phyloP scores from a whole-genome alignment of 2,888 invertebrate genomes.

The Nymphalis urticae region DNA sequence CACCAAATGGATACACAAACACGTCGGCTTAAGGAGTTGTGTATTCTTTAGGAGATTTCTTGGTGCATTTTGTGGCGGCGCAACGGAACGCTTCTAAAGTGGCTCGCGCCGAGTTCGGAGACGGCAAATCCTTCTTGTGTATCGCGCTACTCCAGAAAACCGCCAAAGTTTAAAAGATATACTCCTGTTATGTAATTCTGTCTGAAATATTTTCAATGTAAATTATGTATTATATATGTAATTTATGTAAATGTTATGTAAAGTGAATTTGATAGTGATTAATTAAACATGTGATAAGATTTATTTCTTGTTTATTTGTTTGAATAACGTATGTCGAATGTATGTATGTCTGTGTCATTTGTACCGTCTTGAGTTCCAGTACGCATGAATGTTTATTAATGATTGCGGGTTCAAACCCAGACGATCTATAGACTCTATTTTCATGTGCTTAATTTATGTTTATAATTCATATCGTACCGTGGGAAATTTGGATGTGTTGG shows the following conservation, averaged over 20 bases:
- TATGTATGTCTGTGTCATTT: too few species aligned
- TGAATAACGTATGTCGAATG: too few species aligned
- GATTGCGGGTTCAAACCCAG: too few species aligned
- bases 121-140: constrained; percentile 56
- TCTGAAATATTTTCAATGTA: background rate
- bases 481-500: too few species aligned
- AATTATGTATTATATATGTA: too few species aligned
- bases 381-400: too few species aligned
- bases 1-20: constrained; percentile 67
- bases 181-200: constrained; percentile 12
- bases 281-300: background rate
- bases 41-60: constrained; percentile 51
- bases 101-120: constrained; percentile 53
- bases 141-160: constrained; percentile 46
- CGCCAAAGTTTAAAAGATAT: constrained; percentile 26
- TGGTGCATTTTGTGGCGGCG: constrained; percentile 58
- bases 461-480: too few species aligned
- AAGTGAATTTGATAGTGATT: constrained; percentile 5
- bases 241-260: background rate
- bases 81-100: constrained; percentile 61
- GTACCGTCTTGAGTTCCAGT: too few species aligned
- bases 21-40: constrained; percentile 48
- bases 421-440: too few species aligned
- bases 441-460: too few species aligned
- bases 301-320: background rate